Evolutionary conservation across 2,113 vertebrate genomes (phyloP).

Genomic region (Ciconia boyciana): DNA sequence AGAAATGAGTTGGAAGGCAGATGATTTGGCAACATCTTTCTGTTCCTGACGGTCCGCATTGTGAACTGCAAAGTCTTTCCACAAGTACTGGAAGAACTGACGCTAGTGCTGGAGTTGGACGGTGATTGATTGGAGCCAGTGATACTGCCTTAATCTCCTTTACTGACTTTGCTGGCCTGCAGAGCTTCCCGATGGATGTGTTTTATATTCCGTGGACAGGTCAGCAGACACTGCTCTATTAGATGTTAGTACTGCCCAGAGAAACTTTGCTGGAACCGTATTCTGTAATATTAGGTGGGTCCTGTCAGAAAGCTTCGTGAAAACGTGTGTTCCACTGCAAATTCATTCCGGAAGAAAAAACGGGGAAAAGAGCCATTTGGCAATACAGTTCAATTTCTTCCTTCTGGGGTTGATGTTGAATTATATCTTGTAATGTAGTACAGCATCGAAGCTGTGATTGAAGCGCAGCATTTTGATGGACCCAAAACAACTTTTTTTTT

Average conservation of each 20-base stretch:
- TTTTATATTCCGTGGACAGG: not conserved
- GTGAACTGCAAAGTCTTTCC: not conserved
- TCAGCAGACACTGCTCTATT: not conserved
- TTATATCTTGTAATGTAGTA: not conserved
- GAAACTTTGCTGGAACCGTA: not conserved
- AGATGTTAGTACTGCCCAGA: not conserved
- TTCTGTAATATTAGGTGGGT: not conserved
- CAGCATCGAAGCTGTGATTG: not conserved
- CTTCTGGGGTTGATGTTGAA: not conserved
- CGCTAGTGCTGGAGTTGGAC: not conserved
- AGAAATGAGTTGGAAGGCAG: not conserved
- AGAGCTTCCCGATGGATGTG: not conserved
- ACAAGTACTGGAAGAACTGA: not conserved
- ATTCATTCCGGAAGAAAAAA: not conserved
- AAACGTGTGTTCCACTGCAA: not conserved
- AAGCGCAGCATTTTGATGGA: not conserved
- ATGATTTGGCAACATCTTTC: not conserved
- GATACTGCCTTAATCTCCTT: not conserved
- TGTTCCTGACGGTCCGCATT: not conserved
- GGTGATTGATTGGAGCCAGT: not conserved
- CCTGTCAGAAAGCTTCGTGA: not conserved
- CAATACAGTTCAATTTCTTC: not conserved
- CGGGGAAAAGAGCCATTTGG: not conserved
- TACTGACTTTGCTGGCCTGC: not conserved
- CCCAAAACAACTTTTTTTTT: not conserved